A percentile compares a stretch with the other conserved stretches of the same genome.
Conservation (phyloP, 2,797 vertebrate species). For the Typhlichthys subterraneus region DNA sequence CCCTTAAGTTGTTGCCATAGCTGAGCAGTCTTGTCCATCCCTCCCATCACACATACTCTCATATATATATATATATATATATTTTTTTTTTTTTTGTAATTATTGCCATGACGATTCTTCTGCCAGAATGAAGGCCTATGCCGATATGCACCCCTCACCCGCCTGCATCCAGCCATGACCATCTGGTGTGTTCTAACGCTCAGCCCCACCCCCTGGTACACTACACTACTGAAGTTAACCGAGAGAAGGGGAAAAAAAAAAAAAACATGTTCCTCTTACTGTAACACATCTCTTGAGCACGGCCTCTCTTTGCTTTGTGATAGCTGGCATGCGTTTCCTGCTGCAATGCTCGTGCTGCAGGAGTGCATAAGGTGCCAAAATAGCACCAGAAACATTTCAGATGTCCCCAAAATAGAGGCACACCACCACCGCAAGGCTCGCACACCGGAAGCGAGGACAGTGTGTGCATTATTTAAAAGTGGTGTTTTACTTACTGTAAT, state of each 20-base stretch:
- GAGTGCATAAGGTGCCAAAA: constrained; percentile 59
- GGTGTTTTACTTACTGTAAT: no score
- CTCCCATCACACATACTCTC: background rate
- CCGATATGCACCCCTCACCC: no score
- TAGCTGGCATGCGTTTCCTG: constrained; percentile 55
- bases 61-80: no score
- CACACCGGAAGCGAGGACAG: constrained; percentile 14
- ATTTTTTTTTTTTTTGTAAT: no score
- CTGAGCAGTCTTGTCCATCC: background rate
- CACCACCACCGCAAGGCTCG: constrained; percentile 30
- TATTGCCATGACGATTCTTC: background rate
- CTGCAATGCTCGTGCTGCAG: constrained; percentile 43
- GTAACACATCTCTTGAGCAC: constrained; percentile 60
- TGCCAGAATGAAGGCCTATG: constrained; percentile 6
- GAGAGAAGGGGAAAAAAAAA: constrained; percentile 22
- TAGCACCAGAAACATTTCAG: constrained; percentile 58
- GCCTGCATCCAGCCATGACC: constrained; percentile 14
- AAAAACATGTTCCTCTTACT: constrained; percentile 56
- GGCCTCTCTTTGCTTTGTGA: constrained; percentile 17
- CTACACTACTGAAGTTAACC: constrained; percentile 24
- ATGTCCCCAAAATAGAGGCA: constrained; percentile 64
- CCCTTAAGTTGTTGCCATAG: background rate
- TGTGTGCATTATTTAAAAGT: no score
- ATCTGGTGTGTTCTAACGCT: constrained; percentile 11
- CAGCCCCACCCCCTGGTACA: background rate